These are phyloP conservation scores for Seriola quinqueradiata DNA, from an alignment of 2,113 vertebrate genomes.

Conservation along the genomic window DNA sequence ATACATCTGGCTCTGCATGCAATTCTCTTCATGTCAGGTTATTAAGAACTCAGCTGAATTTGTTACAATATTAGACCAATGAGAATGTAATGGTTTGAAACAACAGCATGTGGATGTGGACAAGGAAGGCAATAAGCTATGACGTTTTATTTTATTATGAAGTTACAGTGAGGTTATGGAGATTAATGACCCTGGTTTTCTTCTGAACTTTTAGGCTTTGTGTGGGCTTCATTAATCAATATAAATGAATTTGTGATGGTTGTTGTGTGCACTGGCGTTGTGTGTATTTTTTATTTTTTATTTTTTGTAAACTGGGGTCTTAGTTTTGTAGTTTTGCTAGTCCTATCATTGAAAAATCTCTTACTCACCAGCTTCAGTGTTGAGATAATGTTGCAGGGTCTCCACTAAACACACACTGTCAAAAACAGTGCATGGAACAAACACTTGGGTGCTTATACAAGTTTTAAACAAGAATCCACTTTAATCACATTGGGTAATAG, in stretches of 20 bases:
- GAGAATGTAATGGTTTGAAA: background rate
- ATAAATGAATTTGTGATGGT: background rate
- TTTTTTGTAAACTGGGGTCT: background rate
- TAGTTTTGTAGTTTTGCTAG: background rate
- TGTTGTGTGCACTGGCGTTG: background rate
- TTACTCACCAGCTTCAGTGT: background rate
- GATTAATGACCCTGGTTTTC: constrained; percentile 5
- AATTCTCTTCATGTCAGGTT: background rate
- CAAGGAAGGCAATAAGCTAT: background rate
- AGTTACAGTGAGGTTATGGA: background rate
- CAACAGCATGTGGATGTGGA: background rate
- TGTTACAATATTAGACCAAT: background rate
- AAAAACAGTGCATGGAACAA: background rate
- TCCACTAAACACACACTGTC: background rate
- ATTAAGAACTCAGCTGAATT: background rate
- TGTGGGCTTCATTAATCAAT: background rate
- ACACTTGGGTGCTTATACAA: background rate
- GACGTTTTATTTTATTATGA: background rate
- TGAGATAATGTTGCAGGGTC: background rate
- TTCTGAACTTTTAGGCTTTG: background rate
- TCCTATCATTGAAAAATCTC: background rate
- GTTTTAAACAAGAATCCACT: background rate
- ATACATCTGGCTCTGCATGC: background rate
- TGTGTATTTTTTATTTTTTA: background rate
- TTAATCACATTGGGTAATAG: background rate